phyloP scores from a whole-genome alignment of 2,888 invertebrate species.

The Lasioglossum zephyrum region DNA sequence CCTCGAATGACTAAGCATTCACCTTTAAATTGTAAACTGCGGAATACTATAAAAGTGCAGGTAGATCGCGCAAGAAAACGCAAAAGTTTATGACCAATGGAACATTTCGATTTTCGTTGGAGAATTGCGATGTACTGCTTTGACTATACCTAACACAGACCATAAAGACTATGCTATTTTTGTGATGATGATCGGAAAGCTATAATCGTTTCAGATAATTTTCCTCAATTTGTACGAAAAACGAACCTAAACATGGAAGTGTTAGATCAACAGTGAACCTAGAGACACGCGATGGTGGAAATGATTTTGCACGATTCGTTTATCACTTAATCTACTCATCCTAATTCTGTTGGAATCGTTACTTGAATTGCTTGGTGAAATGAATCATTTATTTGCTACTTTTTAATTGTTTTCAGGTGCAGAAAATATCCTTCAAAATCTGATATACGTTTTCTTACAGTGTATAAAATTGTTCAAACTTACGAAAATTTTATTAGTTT shows the following conservation, averaged over 20 bases:
- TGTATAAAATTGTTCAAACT: not conserved
- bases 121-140: not conserved
- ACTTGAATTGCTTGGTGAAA: not conserved
- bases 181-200: not conserved
- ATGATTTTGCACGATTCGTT: not conserved
- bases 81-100: conserved; percentile 3
- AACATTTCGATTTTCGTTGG: not conserved
- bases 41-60: not conserved
- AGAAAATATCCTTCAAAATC: not conserved
- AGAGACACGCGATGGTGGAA: not conserved
- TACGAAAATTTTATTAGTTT: not conserved
- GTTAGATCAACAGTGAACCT: not conserved
- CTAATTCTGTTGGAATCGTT: too few species aligned
- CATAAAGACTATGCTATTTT: not conserved
- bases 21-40: not conserved
- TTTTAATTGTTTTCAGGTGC: not conserved
- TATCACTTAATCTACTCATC: not conserved
- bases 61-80: not conserved
- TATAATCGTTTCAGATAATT: not conserved
- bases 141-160: not conserved
- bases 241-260: not conserved
- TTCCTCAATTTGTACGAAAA: not conserved
- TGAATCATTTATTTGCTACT: not conserved
- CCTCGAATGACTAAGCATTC: conserved; percentile 19
- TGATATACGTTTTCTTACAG: not conserved